These are phyloP conservation scores for Echinometra lucunter DNA, from an alignment of 53 echinoderm and acorn worm genomes.

Conservation along the genomic window DNA sequence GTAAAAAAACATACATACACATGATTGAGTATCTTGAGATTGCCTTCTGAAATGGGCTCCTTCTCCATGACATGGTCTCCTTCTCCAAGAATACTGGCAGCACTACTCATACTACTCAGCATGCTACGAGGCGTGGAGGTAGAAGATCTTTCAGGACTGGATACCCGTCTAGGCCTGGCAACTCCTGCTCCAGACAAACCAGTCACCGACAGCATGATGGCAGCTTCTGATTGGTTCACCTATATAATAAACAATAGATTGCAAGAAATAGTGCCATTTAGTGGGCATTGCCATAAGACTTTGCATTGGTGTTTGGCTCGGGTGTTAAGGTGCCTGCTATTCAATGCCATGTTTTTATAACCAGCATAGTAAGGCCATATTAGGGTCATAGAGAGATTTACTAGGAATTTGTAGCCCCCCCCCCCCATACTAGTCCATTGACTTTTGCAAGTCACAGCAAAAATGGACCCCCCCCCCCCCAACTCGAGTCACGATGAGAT, in stretches of 20 bases:
- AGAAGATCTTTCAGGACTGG: slow-evolving; percentile 46
- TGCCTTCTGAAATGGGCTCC: slow-evolving; percentile 49
- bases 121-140: slow-evolving; percentile 58
- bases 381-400: too few relatives aligned
- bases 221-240: slow-evolving; percentile 15
- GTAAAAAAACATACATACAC: slow-evolving; percentile 16
- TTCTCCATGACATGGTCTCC: slow-evolving; percentile 26
- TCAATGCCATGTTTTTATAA: too few relatives aligned
- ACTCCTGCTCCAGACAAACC: slow-evolving; percentile 62
- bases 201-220: slow-evolving; percentile 42
- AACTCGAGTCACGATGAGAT: too few relatives aligned
- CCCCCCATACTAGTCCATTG: too few relatives aligned
- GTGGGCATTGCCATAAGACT: not conserved
- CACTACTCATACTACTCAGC: slow-evolving; percentile 58
- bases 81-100: slow-evolving; percentile 48
- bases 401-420: too few relatives aligned
- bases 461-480: too few relatives aligned
- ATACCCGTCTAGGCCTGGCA: not conserved
- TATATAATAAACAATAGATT: not conserved
- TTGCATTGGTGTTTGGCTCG: too few relatives aligned
- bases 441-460: too few relatives aligned
- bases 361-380: too few relatives aligned
- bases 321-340: too few relatives aligned
- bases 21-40: slow-evolving; percentile 52
- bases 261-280: too few relatives aligned